Percentiles rank a stretch among this genome's conserved stretches.
Evolutionary conservation across 2,888 invertebrate genomes (phyloP).

Genomic region (Tetragnatha montana): DNA sequence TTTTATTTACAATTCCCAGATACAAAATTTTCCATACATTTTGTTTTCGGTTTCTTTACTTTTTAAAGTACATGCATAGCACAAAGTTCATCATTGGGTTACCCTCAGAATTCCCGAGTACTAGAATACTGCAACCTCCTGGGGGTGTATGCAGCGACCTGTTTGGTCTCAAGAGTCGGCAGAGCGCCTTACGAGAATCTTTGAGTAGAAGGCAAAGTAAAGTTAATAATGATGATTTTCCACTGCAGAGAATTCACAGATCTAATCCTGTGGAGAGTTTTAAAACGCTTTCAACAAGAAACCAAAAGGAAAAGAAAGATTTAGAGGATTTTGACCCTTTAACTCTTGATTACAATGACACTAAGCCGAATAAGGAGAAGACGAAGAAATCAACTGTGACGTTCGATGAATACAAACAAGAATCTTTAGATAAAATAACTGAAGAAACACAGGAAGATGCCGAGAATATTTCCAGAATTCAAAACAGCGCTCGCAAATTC

Average conservation of each 20-base stretch:
- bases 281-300: background rate
- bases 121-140: conserved; percentile 32
- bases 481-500: background rate
- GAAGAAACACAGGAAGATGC: background rate
- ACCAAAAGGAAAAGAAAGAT: background rate
- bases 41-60: background rate
- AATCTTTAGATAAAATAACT: background rate
- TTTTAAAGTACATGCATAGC: background rate
- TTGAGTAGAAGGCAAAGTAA: background rate
- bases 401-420: background rate
- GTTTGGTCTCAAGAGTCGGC: conserved; percentile 37
- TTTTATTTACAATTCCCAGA: background rate
- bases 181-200: background rate
- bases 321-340: background rate
- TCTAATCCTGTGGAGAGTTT: background rate
- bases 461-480: background rate
- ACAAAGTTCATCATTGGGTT: conserved; percentile 43
- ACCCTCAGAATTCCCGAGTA: conserved; percentile 10
- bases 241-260: background rate
- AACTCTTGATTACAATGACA: background rate
- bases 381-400: background rate
- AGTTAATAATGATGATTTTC: background rate
- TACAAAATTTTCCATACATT: background rate
- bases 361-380: background rate
- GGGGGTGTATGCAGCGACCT: conserved; percentile 39